Base-by-base conservation (phyloP, 2,888 invertebrate species). In the Boloria euphrosyne region DNA sequence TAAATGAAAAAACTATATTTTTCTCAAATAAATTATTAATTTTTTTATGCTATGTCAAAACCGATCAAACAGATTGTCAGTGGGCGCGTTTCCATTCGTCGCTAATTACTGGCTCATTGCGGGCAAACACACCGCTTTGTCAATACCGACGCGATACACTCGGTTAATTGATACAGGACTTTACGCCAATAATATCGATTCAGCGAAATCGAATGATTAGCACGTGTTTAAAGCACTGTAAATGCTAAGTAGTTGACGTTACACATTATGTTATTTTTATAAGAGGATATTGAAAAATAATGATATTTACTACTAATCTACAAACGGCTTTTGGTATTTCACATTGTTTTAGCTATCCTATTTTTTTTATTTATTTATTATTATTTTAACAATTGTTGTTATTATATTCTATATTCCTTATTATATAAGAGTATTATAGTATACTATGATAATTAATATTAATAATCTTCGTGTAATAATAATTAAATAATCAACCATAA, bases 101-200 rank as follows among this genome's bases (percentile, higher is more conserved):
- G 75, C 76, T 79, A 78, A 80, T 80, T 78, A 75, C 75, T 73
- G 71, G 72, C 76, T 78, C 78, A 78, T 78, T 75, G 73, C 75
- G 73, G 59, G 69, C 79, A 79, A 80, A 79, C 75, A 74, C 72
- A 70, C 68, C 73, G 74, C 77, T 76, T 74, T 75, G 77, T 78
- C 78, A 75, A 75, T 74, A 77, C 66, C 67, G 66, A 16, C 31
- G 47, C 52, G 69, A 65, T 71, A 63, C 68, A 71, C 70, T 70
- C 70, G 65, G 69, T 71, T 72, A 70, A 73, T 72, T 72, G 73
- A 73, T 74, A 72, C 70, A 62, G 71, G 68, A 71, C 68, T 70
- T 63, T 62, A 62, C 59, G 51, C 62, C 58, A 61, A 66, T 66
- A 62, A 64, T 52, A 65, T 66, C 67, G 65, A 67, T 59, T 54